Evolutionary conservation across 2,888 invertebrate species (phyloP).

Genomic region (Euzophera pinguis): DNA sequence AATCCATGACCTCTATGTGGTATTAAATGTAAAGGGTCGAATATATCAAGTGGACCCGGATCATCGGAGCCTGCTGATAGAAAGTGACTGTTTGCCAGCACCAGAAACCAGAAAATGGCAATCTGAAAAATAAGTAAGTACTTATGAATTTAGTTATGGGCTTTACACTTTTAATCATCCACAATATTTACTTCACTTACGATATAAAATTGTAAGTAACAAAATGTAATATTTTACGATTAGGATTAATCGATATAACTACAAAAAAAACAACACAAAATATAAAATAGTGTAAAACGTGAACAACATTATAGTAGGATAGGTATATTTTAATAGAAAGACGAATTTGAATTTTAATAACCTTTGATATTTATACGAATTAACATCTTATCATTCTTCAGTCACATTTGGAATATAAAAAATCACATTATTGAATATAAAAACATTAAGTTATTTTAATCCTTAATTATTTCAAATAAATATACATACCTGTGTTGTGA

Average conservation of each 20-base stretch:
- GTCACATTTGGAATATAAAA: too few relatives aligned
- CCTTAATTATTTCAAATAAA: not conserved
- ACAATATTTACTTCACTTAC: too few relatives aligned
- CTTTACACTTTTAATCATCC: too few relatives aligned
- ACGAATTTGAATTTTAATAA: constrained; percentile 5
- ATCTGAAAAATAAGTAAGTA: constrained; percentile 5
- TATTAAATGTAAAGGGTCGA: not conserved
- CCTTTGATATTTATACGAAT: not conserved
- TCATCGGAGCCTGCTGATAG: not conserved
- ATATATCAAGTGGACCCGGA: not conserved
- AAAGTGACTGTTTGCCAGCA: not conserved
- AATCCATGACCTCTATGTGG: not conserved
- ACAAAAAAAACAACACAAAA: too few relatives aligned
- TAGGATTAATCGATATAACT: too few relatives aligned
- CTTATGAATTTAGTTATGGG: too few relatives aligned
- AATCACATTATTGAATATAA: not conserved
- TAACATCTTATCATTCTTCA: not conserved
- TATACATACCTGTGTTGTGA: not conserved
- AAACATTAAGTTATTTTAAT: not conserved
- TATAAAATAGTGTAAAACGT: too few relatives aligned
- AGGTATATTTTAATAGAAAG: not conserved
- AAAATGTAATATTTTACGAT: too few relatives aligned
- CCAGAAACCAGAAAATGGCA: not conserved
- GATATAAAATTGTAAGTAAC: too few relatives aligned
- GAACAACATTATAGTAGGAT: too few relatives aligned